Conservation (phyloP, 2,888 invertebrate genomes). For the Salticus scenicus region DNA sequence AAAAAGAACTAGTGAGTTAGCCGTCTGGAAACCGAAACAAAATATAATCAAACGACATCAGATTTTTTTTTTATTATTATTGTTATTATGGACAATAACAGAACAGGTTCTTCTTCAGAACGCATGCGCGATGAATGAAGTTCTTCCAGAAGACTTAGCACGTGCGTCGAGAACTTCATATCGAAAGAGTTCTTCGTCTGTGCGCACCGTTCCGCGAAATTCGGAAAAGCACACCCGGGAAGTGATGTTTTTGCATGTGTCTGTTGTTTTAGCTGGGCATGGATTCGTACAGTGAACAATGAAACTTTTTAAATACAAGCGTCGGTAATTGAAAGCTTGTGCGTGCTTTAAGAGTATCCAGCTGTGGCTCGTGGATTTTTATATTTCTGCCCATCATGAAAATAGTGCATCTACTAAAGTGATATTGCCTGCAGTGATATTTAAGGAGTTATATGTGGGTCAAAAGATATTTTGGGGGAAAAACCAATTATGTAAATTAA, state of each 20-base stretch:
- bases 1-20: neutral
- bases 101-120: constrained; percentile 40
- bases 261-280: neutral
- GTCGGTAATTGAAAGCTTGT: constrained; percentile 10
- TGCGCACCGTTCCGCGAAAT: constrained; percentile 17
- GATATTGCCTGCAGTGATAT: no score
- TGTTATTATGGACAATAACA: constrained; percentile 13
- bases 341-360: neutral
- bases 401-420: no score
- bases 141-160: constrained; percentile 30
- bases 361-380: neutral
- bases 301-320: constrained; percentile 55
- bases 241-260: neutral
- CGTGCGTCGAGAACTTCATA: constrained; percentile 45
- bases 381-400: no score
- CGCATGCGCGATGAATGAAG: constrained; percentile 44
- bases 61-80: neutral
- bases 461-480: no score
- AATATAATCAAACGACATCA: neutral
- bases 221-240: neutral
- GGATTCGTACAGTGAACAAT: constrained; percentile 25
- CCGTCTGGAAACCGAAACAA: constrained; percentile 3
- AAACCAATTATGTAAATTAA: no score
- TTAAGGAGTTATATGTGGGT: no score
- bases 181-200: constrained; percentile 11